phyloP scores from a whole-genome alignment of 2,888 invertebrate species.

The Tanypteryx hageni region DNA sequence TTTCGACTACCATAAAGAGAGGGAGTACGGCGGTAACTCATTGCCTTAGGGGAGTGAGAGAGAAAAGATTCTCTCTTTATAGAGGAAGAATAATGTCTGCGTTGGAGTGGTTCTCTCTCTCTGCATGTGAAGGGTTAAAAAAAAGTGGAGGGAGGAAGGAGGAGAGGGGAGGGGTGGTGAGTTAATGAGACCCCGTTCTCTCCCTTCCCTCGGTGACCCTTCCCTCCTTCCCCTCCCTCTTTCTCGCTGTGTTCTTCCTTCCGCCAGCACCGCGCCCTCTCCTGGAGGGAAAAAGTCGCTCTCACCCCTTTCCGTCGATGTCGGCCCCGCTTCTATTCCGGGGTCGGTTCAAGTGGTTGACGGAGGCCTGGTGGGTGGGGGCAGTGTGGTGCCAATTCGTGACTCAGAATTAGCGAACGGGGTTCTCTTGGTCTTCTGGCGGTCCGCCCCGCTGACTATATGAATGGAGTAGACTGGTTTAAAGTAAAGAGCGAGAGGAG shows the following conservation, averaged over 20 bases:
- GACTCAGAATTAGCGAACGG: conserved; percentile 54
- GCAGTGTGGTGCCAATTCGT: conserved; percentile 52
- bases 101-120: conserved; percentile 41
- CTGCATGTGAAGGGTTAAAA: conserved; percentile 56
- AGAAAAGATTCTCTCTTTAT: conserved; percentile 60
- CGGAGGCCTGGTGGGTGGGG: background rate
- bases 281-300: background rate
- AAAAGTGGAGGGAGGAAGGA: background rate
- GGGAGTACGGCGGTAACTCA: background rate
- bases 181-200: conserved; percentile 46
- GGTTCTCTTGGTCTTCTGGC: background rate
- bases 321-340: background rate
- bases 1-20: conserved; percentile 9
- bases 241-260: background rate
- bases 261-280: background rate
- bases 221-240: background rate
- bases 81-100: conserved; percentile 58
- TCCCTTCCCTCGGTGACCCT: background rate
- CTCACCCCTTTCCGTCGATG: conserved; percentile 6
- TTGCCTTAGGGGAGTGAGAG: conserved; percentile 4
- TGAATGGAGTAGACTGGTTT: conserved; percentile 55
- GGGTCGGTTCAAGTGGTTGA: background rate
- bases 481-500: background rate
- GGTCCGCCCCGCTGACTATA: conserved; percentile 50
- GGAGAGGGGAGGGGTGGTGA: conserved; percentile 14